Evolutionary conservation across 2,888 invertebrate genomes (phyloP).

Genomic region (Pilophorus perplexus): DNA sequence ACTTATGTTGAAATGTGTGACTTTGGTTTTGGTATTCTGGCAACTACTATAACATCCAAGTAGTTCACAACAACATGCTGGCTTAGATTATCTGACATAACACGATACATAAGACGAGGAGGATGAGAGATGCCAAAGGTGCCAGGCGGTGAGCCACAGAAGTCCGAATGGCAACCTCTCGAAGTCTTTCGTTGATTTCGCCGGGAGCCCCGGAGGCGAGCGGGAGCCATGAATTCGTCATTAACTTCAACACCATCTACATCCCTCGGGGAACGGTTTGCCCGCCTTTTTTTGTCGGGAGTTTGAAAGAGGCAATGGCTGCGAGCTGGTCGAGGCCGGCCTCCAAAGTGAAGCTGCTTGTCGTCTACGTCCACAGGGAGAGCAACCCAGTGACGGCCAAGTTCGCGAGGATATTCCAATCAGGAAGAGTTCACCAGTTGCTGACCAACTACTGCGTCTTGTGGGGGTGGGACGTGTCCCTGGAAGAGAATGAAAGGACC

Average conservation of each 20-base stretch:
- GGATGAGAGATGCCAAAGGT: too few relatives aligned
- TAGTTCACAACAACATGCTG: too few relatives aligned
- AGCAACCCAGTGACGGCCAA: neutral
- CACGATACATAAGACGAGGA: too few relatives aligned
- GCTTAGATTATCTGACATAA: too few relatives aligned
- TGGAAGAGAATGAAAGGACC: neutral
- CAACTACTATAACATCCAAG: too few relatives aligned
- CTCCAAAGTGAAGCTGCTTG: slow-evolving; percentile 12
- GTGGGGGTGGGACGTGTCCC: slow-evolving; percentile 33
- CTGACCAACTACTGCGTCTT: slow-evolving; percentile 3
- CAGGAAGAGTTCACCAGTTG: slow-evolving; percentile 1
- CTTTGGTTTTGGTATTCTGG: too few relatives aligned
- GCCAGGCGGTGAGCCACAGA: too few relatives aligned
- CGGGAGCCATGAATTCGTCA: slow-evolving; percentile 7
- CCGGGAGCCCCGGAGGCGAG: neutral
- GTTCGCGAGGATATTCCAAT: slow-evolving; percentile 10
- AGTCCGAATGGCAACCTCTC: too few relatives aligned
- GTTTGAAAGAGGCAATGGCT: neutral
- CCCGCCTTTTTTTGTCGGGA: slow-evolving; percentile 14
- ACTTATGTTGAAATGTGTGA: too few relatives aligned
- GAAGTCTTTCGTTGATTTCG: slow-evolving; percentile 19
- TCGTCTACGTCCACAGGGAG: slow-evolving; percentile 10
- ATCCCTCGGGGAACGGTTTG: neutral
- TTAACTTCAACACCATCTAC: neutral
- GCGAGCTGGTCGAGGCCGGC: slow-evolving; percentile 5